Evolutionary conservation across 2,113 vertebrate species (phyloP).

Genomic region (Nannobrachium achirus): DNA sequence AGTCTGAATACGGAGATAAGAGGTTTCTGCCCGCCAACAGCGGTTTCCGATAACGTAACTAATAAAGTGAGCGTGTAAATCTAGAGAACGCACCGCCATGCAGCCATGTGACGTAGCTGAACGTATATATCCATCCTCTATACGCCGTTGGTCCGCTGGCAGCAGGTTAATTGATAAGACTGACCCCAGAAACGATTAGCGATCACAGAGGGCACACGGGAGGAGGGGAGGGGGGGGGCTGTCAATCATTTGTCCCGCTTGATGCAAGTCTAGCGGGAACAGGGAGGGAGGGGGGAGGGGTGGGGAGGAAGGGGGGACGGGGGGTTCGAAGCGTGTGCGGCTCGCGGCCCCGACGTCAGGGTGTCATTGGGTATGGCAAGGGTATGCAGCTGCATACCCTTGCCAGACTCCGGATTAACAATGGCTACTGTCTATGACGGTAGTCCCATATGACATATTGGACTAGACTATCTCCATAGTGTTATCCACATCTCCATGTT

Average conservation of each 20-base stretch:
- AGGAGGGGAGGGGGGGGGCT: constrained; percentile 9
- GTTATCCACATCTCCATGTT: no score
- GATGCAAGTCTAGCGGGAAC: constrained; percentile 53
- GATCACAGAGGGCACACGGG: constrained; percentile 67
- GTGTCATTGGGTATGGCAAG: background rate
- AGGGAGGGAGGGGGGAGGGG: constrained; percentile 2
- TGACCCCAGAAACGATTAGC: constrained; percentile 71
- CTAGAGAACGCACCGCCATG: constrained; percentile 36
- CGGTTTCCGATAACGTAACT: background rate
- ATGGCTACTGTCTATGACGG: no score
- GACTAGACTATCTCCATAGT: no score
- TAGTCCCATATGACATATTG: no score
- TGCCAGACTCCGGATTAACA: no score
- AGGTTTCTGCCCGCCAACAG: no score
- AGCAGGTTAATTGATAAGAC: constrained; percentile 74
- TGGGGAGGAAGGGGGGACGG: no score
- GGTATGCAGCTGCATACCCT: constrained; percentile 17
- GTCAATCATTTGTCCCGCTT: constrained; percentile 74
- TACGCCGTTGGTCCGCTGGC: constrained; percentile 25
- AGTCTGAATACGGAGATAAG: no score
- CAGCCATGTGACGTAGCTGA: constrained; percentile 47
- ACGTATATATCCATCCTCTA: constrained; percentile 30
- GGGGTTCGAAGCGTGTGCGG: no score
- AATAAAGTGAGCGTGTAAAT: constrained; percentile 33
- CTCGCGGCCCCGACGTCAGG: no score